Base-by-base conservation (phyloP, 2,888 invertebrate species). In the Andrena bicolor region DNA sequence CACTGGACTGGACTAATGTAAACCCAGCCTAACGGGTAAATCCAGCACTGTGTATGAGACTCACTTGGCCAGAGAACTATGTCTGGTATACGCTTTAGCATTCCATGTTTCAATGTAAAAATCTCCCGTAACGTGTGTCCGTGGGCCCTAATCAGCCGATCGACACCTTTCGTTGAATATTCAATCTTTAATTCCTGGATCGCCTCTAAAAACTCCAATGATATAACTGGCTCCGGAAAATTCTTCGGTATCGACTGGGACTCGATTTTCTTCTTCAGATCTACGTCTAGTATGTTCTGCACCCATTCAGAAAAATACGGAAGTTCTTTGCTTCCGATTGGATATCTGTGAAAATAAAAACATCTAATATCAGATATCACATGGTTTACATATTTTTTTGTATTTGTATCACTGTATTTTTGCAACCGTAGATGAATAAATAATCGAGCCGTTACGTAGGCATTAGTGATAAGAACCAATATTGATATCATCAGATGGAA, bases 111-210 rank as follows among this genome's bases (percentile, higher is more conserved):
- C 74, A 99, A 94, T 16, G 95, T 95, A 87, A 97, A 96, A 83
- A 99, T 97, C 91, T 99, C 99, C 88, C 97, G 96, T 66, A 99
- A 94, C 0, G 99, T 98, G 94, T 99, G 99, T 0, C 99, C 99
- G 93, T 99, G 99, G 0, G 98, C 97, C 81, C 99, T 95, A 86
- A 98, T 96, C 78, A 99, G 94, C 58, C 99, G 95, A 92, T 99
- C 99, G 89, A 97, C 95, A 0, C 97, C 97, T 71, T 97, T 96
- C 49, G 95, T 94, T 0, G 98, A 97, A 92, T 95, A 95, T 1
- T 95, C 94, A 56, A 97, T 95, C 3, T 94, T 94, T 2, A 95
- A 92, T 26, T 93, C 90, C 58, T 94, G 92, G 48, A 98, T 90
- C 56, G 96, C 96, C 4, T 95, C 93, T 60, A 96, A 91, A 71